Conservation (phyloP, 2,797 vertebrate genomes). For the Ctenosaura bakeri region DNA sequence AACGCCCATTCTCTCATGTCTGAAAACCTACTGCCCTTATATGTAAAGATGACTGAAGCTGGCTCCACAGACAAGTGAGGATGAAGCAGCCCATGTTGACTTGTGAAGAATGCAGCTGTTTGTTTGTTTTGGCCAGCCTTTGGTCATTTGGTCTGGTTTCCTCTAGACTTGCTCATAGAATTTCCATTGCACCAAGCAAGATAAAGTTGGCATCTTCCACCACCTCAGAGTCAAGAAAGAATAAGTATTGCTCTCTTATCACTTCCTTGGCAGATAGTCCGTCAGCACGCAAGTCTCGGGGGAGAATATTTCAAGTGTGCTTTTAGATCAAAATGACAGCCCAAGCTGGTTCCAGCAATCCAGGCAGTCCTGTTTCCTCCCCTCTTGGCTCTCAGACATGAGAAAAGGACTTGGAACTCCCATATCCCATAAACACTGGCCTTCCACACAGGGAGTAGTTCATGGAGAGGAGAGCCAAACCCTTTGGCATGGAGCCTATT, state of each 20-base stretch:
- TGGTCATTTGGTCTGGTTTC: not conserved
- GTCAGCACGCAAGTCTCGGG: not conserved
- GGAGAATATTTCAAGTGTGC: not conserved
- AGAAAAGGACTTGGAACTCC: not conserved
- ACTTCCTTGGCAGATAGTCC: not conserved
- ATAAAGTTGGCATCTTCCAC: slow-evolving; percentile 1
- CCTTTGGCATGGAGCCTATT: not conserved
- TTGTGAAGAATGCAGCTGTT: not conserved
- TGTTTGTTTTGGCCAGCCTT: not conserved
- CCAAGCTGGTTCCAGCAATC: not conserved
- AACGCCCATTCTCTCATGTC: not conserved
- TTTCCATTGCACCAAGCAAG: slow-evolving; percentile 17
- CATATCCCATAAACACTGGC: slow-evolving; percentile 1
- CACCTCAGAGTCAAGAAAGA: not conserved
- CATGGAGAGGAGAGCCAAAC: not conserved
- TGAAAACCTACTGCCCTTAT: not conserved
- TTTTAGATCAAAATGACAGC: slow-evolving; percentile 2
- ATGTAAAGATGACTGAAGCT: not conserved
- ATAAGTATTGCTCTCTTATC: slow-evolving; percentile 15
- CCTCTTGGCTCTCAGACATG: not conserved
- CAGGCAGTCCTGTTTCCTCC: not conserved
- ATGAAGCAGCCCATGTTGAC: not conserved
- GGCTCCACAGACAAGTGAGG: too few species aligned
- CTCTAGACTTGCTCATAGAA: not conserved
- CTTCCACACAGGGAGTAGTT: slow-evolving; percentile 4